A percentile compares a stretch with the other conserved stretches of the same genome.
Conservation (phyloP, 1,140 invertebrate genomes). For the Tribolium castaneum region DNA sequence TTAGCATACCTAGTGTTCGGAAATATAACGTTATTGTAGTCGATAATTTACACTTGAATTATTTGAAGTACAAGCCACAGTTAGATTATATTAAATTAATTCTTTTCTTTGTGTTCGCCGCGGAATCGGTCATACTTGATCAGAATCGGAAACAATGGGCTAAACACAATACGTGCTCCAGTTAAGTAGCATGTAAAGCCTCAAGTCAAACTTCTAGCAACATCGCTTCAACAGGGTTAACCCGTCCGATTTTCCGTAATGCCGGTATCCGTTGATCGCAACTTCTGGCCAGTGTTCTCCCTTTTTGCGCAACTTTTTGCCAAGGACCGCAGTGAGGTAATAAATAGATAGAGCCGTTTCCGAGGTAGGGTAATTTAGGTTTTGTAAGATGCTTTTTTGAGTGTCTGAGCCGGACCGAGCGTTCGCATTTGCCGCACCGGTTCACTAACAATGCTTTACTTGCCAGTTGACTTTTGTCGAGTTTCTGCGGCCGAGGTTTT, state of each 20-base stretch:
- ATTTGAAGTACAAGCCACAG: no score
- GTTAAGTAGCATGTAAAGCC: constrained; percentile 9
- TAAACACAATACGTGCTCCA: not conserved
- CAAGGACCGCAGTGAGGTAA: constrained; percentile 43
- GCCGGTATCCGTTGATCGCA: constrained; percentile 6
- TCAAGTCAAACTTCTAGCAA: constrained; percentile 24
- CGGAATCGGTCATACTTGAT: not conserved
- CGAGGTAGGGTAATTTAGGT: constrained; percentile 54
- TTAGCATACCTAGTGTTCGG: not conserved
- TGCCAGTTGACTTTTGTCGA: constrained; percentile 45
- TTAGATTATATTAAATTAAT: no score
- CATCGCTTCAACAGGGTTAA: constrained; percentile 18
- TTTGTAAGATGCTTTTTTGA: constrained; percentile 50
- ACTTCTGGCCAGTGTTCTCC: constrained; percentile 3
- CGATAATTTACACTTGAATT: no score
- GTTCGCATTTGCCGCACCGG: constrained; percentile 38
- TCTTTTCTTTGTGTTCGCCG: no score
- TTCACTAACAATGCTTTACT: constrained; percentile 49
- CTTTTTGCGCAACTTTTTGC: constrained; percentile 43
- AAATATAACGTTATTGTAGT: not conserved
- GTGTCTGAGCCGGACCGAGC: constrained; percentile 38
- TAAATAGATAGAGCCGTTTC: constrained; percentile 55
- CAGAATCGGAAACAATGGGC: not conserved
- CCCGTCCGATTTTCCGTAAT: not conserved
- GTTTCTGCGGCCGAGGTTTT: constrained; percentile 37